Evolutionary conservation across 2,888 invertebrate species (phyloP), one percentile per base, ranked within the genome.

Genomic region (Gandaritis pyraliata): DNA sequence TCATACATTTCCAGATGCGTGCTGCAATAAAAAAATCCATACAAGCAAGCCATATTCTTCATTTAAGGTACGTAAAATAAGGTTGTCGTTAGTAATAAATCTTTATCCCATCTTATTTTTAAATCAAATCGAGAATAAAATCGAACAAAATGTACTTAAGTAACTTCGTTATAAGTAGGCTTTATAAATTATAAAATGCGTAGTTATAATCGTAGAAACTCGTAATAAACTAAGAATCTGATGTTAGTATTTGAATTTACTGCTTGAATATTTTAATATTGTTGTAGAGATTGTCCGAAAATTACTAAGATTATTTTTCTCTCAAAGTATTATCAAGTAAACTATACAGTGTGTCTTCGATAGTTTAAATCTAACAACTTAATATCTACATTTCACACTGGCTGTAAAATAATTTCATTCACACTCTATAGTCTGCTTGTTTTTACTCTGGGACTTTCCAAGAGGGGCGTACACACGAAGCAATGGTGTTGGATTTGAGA

Each of bases 111-210:
- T 84, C 82, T 82, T 85, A 84, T 76, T 81, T 82, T 85, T 77
- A 82, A 82, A 78, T 74, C 81, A 78, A 82, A 85, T 86, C 85
- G 85, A 86, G 83, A 83, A 78, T 66, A 78, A 84, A 87, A 88
- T 89, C 85, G 88, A 91, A 90, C 88, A 90, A 89, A 88, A 89
- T 89, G 92, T 92, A 92, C 92, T 91, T 92, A 92, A 91, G 88
- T 88, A 88, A 90, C 81, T 80, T 90, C 82, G 86, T 83, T 86
- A 81, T 90, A 90, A 88, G 89, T 91, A 91, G 88, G 91, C 91
- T 92, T 92, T 90, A 90, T 90, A 91, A 90, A 90, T 90, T 88
- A 87, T 88, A 88, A 80, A 81, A 89, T 85, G 88, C 90, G 83
- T 92, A 90, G 89, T 82, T 84, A 80, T 78, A 88, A 88, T 87